These are phyloP conservation scores for Falco naumanni DNA, from an alignment of 2,797 vertebrate genomes.

Conservation along the genomic window DNA sequence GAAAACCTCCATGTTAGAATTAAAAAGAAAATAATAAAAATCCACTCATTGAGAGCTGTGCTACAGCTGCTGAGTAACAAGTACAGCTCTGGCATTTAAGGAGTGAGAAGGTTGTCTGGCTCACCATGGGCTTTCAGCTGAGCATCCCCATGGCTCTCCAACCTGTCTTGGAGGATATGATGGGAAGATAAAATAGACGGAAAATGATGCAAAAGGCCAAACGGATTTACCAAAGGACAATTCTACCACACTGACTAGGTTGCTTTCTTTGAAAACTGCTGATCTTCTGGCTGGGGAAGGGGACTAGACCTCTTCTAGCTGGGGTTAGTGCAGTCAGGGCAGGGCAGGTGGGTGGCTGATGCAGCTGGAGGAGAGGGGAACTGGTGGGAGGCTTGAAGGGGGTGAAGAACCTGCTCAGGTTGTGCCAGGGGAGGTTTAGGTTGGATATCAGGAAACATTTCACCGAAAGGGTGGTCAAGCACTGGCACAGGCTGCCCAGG, in stretches of 20 bases:
- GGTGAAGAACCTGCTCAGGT: no score
- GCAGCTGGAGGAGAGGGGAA: no score
- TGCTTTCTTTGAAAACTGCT: background rate
- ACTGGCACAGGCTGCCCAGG: no score
- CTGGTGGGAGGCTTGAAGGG: no score
- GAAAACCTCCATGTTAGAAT: background rate
- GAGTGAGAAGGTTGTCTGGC: background rate
- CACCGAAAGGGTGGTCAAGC: no score
- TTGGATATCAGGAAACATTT: no score
- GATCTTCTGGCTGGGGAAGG: background rate
- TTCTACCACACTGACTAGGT: background rate
- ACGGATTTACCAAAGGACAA: background rate
- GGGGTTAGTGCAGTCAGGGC: no score
- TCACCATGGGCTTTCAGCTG: no score
- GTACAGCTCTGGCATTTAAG: background rate
- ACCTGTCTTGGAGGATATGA: background rate
- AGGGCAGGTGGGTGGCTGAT: no score
- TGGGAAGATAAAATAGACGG: background rate
- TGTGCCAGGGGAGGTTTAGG: background rate
- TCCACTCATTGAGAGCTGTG: background rate
- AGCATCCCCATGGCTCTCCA: background rate
- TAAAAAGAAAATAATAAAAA: background rate
- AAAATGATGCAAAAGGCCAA: background rate
- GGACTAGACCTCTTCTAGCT: no score
- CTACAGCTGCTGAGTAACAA: background rate